A percentile compares a stretch with the other conserved stretches of the same genome.
phyloP scores from a whole-genome alignment of 2,888 invertebrate genomes.

The Drosophila robusta region DNA sequence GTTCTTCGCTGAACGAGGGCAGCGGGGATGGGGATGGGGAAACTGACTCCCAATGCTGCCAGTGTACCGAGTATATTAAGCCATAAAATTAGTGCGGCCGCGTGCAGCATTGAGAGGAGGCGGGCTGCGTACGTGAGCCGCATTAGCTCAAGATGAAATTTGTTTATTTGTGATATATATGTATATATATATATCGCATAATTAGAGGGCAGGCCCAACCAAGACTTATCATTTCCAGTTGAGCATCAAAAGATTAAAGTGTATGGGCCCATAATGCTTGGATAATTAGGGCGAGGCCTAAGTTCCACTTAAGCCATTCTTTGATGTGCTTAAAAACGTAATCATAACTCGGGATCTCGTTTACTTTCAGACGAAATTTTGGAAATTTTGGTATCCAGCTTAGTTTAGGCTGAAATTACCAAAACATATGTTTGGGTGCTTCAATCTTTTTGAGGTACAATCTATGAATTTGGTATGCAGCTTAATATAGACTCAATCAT shows the following conservation, averaged over 20 bases:
- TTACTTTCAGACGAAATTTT: neutral
- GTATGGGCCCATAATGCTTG: conserved; percentile 6
- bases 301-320: conserved; percentile 6
- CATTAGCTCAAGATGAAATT: conserved; percentile 69
- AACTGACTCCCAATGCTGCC: conserved; percentile 34
- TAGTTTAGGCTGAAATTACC: neutral
- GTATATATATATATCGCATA: conserved; percentile 50
- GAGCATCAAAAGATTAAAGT: conserved; percentile 50
- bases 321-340: conserved; percentile 14
- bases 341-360: conserved; percentile 8
- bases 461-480: neutral
- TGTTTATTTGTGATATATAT: conserved; percentile 67
- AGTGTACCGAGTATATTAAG: conserved; percentile 74
- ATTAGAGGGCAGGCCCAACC: conserved; percentile 52
- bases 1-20: conserved; percentile 26
- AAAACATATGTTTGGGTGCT: too few relatives aligned
- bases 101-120: conserved; percentile 29
- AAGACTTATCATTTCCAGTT: conserved; percentile 22
- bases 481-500: neutral
- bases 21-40: neutral
- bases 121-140: conserved; percentile 60
- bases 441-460: too few relatives aligned
- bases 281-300: conserved; percentile 20
- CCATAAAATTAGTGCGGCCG: conserved; percentile 80
- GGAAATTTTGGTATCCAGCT: conserved; percentile 4